A percentile compares a stretch with the other conserved stretches of the same genome.
These are phyloP conservation scores for Cyclargus thomasi DNA, from an alignment of 1,140 invertebrate genomes.

Conservation along the genomic window DNA sequence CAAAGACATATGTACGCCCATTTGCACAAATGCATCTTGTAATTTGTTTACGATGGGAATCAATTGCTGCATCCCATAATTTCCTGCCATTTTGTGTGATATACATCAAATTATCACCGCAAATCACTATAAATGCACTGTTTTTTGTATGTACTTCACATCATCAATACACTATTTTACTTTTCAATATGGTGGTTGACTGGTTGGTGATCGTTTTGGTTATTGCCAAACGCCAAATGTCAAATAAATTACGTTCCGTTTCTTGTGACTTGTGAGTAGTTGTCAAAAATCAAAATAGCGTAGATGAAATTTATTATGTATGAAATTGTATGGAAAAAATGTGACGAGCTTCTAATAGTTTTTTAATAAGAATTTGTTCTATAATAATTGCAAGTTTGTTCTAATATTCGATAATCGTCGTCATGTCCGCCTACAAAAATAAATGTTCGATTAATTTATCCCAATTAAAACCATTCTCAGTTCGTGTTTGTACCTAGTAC, in stretches of 20 bases:
- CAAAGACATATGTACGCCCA: slow-evolving; percentile 97
- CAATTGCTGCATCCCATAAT: slow-evolving; percentile 96
- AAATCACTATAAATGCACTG: slow-evolving; percentile 52
- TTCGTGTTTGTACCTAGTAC: no score
- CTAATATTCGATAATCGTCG: no score
- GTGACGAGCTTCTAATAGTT: no score
- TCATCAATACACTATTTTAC: slow-evolving; percentile 67
- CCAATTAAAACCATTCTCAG: no score
- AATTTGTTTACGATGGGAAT: slow-evolving; percentile 99
- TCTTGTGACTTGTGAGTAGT: not conserved
- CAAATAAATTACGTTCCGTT: not conserved
- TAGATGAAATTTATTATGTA: no score
- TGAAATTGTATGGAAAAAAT: no score
- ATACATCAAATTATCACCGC: slow-evolving; percentile 60
- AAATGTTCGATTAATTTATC: no score
- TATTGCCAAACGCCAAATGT: slow-evolving; percentile 16
- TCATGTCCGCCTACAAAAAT: no score
- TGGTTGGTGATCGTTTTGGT: slow-evolving; percentile 56
- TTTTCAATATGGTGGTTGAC: slow-evolving; percentile 70
- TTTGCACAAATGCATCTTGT: slow-evolving; percentile 99
- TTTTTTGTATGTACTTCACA: slow-evolving; percentile 54
- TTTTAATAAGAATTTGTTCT: no score
- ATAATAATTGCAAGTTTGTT: no score
- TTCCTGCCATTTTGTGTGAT: slow-evolving; percentile 78
- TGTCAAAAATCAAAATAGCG: not conserved